Base-by-base conservation (phyloP, 2,797 vertebrate species). In the Okamejei kenojei region DNA sequence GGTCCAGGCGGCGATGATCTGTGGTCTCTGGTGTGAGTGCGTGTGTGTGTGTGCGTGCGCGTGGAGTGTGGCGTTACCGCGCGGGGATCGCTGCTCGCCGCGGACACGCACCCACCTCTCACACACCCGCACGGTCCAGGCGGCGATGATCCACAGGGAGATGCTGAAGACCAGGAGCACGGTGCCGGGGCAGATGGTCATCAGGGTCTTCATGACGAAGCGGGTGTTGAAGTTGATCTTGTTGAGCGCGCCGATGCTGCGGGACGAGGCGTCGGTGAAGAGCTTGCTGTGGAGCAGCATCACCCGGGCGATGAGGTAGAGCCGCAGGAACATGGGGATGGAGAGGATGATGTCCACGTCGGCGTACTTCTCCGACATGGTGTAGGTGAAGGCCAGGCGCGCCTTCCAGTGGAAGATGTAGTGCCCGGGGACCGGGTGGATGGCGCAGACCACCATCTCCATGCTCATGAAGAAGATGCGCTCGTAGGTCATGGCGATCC, bases 141-240 rank as follows among this genome's bases (percentile, higher is more conserved):
- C 99, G 0, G 98, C 99, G 5, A 99, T 99, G 96, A 99, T 99
- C 98, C 98, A 99, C 95, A 99, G 96, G 73, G 98, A 99, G 96
- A 99, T 99, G 96, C 98, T 99, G 97, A 99, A 99, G 94, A 99
- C 98, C 93, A 99, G 97, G 94, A 99, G 97, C 96, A 99, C 98
- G 0, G 99, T 99, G 93, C 98, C 99, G 0, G 98, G 99, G 95
- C 98, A 99, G 97, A 99, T 99, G 93, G 98, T 99, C 98, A 99
- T 99, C 95, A 99, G 97, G 0, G 99, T 99, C 97, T 99, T 99
- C 99, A 99, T 99, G 95, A 99, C 99, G 0, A 99, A 99, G 90
- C 99, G 97, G 0, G 99, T 99, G 97, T 99, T 99, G 96, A 99
- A 99, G 96, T 99, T 99, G 95, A 99, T 99, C 96, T 97, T 97